Evolutionary conservation across 2,797 vertebrate genomes (phyloP).

Genomic region (Naso thynnoides): DNA sequence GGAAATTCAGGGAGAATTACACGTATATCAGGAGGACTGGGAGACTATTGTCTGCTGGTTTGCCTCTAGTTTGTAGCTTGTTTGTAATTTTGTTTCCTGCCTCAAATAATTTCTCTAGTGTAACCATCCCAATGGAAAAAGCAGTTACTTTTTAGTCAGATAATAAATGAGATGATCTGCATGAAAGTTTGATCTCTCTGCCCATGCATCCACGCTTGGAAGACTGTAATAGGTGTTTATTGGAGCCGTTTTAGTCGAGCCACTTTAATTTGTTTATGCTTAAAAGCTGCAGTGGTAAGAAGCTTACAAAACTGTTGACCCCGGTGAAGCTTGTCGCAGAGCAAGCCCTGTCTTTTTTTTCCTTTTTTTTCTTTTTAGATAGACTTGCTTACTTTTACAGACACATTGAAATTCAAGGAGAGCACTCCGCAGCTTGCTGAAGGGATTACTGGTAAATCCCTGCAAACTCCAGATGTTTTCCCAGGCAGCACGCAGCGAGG

Average conservation of each 20-base stretch:
- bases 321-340: slow-evolving; percentile 55
- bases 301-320: slow-evolving; percentile 78
- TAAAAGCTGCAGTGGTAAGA: slow-evolving; percentile 75
- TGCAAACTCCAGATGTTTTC: slow-evolving; percentile 83
- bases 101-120: slow-evolving; percentile 37
- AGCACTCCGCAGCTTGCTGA: slow-evolving; percentile 70
- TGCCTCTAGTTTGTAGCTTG: slow-evolving; percentile 22
- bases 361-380: slow-evolving; percentile 25
- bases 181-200: slow-evolving; percentile 56
- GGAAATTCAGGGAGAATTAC: slow-evolving; percentile 21
- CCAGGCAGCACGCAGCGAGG: slow-evolving; percentile 71
- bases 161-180: slow-evolving; percentile 58
- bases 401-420: slow-evolving; percentile 77
- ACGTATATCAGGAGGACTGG: slow-evolving; percentile 20
- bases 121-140: slow-evolving; percentile 31
- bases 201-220: slow-evolving; percentile 48
- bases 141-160: slow-evolving; percentile 37
- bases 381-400: slow-evolving; percentile 70
- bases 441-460: slow-evolving; percentile 82
- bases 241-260: slow-evolving; percentile 68
- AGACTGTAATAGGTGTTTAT: slow-evolving; percentile 74
- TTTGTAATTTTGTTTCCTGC: slow-evolving; percentile 32
- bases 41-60: slow-evolving; percentile 25
- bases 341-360: slow-evolving; percentile 14
- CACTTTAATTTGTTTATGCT: slow-evolving; percentile 78